Percentiles rank a stretch among this genome's conserved stretches.
phyloP scores from a whole-genome alignment of 2,888 invertebrate species.

The Polylopha cassiicola region DNA sequence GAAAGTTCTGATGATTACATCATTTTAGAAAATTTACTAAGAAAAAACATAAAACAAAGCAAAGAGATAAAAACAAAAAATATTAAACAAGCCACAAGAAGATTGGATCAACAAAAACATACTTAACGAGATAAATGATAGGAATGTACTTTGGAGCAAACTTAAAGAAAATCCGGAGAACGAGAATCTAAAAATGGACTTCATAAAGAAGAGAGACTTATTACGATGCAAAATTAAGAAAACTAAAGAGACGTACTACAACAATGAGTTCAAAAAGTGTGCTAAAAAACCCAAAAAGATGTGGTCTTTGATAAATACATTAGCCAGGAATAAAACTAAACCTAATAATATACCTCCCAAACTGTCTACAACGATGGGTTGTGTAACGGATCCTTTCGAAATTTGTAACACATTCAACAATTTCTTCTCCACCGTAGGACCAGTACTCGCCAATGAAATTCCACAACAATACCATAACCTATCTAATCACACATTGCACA shows the following conservation, averaged over 20 bases:
- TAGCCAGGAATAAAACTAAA: constrained; percentile 13
- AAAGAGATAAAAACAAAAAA: neutral
- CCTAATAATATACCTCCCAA: constrained; percentile 6
- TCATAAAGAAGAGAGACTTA: neutral
- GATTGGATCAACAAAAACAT: neutral
- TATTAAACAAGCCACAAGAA: neutral
- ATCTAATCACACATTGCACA: neutral
- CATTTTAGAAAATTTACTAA: neutral
- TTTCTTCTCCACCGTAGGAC: constrained; percentile 12
- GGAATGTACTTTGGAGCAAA: constrained; percentile 10
- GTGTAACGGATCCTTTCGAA: constrained; percentile 1
- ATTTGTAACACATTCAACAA: constrained; percentile 13
- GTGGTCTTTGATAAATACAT: constrained; percentile 7
- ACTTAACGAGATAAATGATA: constrained; percentile 11
- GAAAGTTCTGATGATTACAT: neutral
- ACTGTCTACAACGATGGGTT: neutral
- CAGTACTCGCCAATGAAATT: constrained; percentile 12
- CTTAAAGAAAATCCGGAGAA: constrained; percentile 4
- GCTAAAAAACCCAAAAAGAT: constrained; percentile 6
- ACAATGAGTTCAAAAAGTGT: constrained; percentile 5
- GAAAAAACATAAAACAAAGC: neutral
- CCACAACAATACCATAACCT: constrained; percentile 6
- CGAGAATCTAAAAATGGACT: neutral
- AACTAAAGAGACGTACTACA: constrained; percentile 11
- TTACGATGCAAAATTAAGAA: neutral